Percentiles rank a stretch among this genome's conserved stretches.
Evolutionary conservation across 2,113 vertebrate genomes (phyloP).

Genomic region (Melospiza melodia): DNA sequence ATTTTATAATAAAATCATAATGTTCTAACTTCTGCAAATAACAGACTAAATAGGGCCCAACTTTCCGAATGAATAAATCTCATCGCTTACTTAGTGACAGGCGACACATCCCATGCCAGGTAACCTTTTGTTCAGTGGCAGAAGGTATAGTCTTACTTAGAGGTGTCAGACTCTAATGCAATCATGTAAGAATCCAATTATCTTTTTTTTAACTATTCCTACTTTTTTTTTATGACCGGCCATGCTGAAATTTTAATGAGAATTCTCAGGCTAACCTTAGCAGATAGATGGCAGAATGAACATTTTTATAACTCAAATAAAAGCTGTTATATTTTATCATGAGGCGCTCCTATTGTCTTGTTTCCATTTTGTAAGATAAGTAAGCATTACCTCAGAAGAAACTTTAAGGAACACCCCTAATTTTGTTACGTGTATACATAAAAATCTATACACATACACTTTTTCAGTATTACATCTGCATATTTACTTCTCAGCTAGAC

Average conservation of each 20-base stretch:
- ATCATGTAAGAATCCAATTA: not conserved
- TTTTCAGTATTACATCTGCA: not conserved
- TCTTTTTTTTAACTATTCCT: not conserved
- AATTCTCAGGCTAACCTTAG: not conserved
- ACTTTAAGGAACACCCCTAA: not conserved
- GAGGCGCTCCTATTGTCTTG: not conserved
- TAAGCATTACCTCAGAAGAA: not conserved
- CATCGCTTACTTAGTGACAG: not conserved
- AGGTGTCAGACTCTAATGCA: not conserved
- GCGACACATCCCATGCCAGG: not conserved
- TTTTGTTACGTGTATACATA: not conserved
- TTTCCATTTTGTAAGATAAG: not conserved
- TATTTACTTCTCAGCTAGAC: not conserved
- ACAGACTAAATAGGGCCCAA: not conserved
- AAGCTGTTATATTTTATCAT: not conserved
- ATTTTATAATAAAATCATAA: not conserved
- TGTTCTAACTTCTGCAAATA: not conserved
- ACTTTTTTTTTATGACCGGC: not conserved
- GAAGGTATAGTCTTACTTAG: not conserved
- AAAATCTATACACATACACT: not conserved
- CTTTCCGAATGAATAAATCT: not conserved
- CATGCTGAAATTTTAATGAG: not conserved
- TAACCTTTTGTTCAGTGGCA: not conserved
- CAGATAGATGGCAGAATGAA: not conserved
- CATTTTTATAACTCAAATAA: slow-evolving; percentile 3